Base-by-base conservation (phyloP, 1,140 invertebrate genomes). In the Campoletis sonorensis region DNA sequence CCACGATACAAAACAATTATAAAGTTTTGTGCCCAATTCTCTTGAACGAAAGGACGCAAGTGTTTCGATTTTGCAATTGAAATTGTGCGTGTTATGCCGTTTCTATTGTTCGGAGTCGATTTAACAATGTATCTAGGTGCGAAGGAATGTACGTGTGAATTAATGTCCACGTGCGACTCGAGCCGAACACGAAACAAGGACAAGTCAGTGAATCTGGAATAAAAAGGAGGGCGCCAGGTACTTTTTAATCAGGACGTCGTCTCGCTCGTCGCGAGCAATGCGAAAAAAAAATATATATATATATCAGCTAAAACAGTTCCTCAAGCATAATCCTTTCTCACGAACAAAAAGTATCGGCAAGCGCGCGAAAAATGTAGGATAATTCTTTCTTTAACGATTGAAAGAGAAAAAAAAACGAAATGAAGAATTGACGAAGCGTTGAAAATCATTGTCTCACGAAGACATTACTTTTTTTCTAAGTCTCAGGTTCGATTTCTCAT, bases 181-280 rank as follows among this genome's bases (percentile, higher is more conserved):
- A 54, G n/a, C 51, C 51, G 16, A 54, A 18, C 51, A 54, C 51
- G 51, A 21, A 54, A 54, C 18, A 54, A 21, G 51, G 51, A 54
- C 51, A 54, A 54, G 51, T 21, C 61, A 64, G 61, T 26, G 61
- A 64, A 64, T 64, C 61, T 23, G 23, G 61, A 26, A 64, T 64
- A 23, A 27, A 64, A 64, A 64, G 61, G 61, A 64, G 61, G 61
- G n/a, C 51, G 51, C 51, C 51, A 21, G 51, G 51, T 18, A 54
- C 51, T 54, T 64, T 23, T 26, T 64, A 64, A 64, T 64, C 61
- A 26, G 61, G 61, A 64, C 61, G 61, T 64, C 61, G 61, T 27
- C 23, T 64, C 58, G 61, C 61, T 45, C 2, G 51, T n/a, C 16
- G 51, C 51, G 61, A 64, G 0, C 23, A 16, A 64, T 8, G 61